phyloP scores from a whole-genome alignment of 2,888 invertebrate species.

The Hypomecis atomaria region DNA sequence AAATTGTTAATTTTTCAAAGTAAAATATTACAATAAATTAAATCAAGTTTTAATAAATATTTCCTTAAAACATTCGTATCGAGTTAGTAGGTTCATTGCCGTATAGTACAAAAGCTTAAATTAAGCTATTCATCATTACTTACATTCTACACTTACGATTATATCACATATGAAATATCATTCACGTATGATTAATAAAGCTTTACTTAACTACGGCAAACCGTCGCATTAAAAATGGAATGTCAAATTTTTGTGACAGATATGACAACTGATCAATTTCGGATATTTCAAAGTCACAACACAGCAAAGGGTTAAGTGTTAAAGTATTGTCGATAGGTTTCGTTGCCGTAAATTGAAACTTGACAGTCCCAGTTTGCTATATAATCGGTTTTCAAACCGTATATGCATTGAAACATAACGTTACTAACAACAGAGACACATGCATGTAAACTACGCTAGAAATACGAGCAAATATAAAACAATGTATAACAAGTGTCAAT shows the following conservation, averaged over 20 bases:
- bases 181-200: constrained; percentile 72
- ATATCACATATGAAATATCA: constrained; percentile 83
- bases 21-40: constrained; percentile 65
- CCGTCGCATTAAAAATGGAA: constrained; percentile 59
- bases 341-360: constrained; percentile 5
- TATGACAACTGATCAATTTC: constrained; percentile 41
- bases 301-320: constrained; percentile 15
- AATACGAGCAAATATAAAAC: constrained; percentile 51
- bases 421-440: constrained; percentile 52
- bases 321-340: no score
- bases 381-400: constrained; percentile 45
- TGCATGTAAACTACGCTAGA: constrained; percentile 58
- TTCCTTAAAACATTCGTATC: constrained; percentile 60
- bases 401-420: constrained; percentile 40
- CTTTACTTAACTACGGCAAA: constrained; percentile 63
- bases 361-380: constrained; percentile 59
- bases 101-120: constrained; percentile 58
- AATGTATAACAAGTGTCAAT: constrained; percentile 61
- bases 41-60: constrained; percentile 71
- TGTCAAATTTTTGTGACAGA: constrained; percentile 50
- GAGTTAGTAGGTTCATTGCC: constrained; percentile 59
- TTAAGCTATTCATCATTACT: constrained; percentile 60
- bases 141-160: constrained; percentile 69
- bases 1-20: constrained; percentile 54
- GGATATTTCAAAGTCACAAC: constrained; percentile 32